Evolutionary conservation across 2,797 vertebrate genomes (phyloP), one percentile per base, ranked within the genome.

Genomic region (Aeoliscus strigatus): DNA sequence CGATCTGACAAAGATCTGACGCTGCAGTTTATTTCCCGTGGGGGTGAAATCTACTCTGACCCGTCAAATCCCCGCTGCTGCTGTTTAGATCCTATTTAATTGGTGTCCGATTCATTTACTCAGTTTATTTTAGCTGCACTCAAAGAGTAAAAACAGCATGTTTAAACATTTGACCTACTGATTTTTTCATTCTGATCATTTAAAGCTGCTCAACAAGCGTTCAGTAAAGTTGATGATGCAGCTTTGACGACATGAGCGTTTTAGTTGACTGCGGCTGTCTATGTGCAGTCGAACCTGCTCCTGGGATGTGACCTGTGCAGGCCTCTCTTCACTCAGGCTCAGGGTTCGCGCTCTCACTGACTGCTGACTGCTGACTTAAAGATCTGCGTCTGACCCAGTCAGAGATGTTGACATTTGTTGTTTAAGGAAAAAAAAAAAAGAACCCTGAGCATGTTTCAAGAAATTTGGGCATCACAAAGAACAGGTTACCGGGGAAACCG

Each of bases 301-400:
- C 25, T 46, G 46, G 56, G 42, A 56, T 44, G 41, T 40, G 30
- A 48, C 27, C 27, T 17, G 40, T 29, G 8, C 1, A 24, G 13
- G 27, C 35, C 24, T 26, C 18, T 2, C 11, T 14, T 14, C 27
- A 35, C 13, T 38, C 17, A n/a, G 21, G 35, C 13, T 14, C 14
- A 31, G 12, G 21, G 27, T 28, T 23, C 14, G n/a, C 13, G 39
- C 38, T 43, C 23, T n/a, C 25, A 37, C 14, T 14, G 24, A 8
- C 3, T 5, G 9, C 6, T 25, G 8, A 9, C 3, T 8, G 3
- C 33, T 39, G 40, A 50, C 36, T 31, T 36, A 34, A 33, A 44
- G 11, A 15, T 34, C 11, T 31, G 2, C n/a, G 9, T 25, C 12
- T 14, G 9, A 1, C 27, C 12, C 18, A n/a, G 13, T 12, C 25